Percentiles rank a stretch among this genome's conserved stretches.
These are phyloP conservation scores for Microctonus brassicae DNA, from an alignment of 2,888 invertebrate species.

Conservation along the genomic window DNA sequence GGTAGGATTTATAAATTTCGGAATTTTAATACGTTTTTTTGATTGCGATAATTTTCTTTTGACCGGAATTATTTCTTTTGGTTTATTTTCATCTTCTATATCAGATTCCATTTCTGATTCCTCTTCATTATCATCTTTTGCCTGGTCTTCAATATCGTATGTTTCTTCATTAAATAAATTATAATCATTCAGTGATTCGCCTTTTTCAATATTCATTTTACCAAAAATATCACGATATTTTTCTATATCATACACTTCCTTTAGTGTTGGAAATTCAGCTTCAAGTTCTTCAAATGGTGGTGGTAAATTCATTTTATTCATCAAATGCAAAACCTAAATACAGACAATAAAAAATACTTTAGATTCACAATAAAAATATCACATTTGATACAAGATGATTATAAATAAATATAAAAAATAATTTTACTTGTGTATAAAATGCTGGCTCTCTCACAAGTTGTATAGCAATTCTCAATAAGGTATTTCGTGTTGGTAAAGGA, in stretches of 20 bases:
- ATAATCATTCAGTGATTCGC: conserved; percentile 48
- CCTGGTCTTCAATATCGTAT: conserved; percentile 29
- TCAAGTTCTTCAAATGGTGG: conserved; percentile 81
- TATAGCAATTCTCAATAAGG: conserved; percentile 83
- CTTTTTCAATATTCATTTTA: conserved; percentile 47
- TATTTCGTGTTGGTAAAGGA: conserved; percentile 80
- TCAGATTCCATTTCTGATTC: conserved; percentile 80
- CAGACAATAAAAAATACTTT: not conserved
- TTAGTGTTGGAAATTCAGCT: conserved; percentile 61
- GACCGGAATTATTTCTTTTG: conserved; percentile 68
- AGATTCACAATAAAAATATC: not conserved
- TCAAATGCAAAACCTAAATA: conserved; percentile 89
- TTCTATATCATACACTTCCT: conserved; percentile 61
- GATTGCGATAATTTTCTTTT: conserved; percentile 69
- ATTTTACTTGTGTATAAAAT: conserved; percentile 77
- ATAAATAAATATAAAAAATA: not conserved
- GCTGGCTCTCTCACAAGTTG: conserved; percentile 81
- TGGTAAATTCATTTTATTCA: conserved; percentile 94
- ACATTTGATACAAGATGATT: not conserved
- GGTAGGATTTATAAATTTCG: conserved; percentile 71
- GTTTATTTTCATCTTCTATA: conserved; percentile 65
- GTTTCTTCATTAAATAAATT: conserved; percentile 10
- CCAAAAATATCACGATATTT: conserved; percentile 62
- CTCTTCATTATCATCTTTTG: conserved; percentile 59
- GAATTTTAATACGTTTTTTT: conserved; percentile 71